Evolutionary conservation across 1,140 invertebrate species (phyloP), one percentile per base, ranked within the genome.

Genomic region (Dolichoris vasculosae): DNA sequence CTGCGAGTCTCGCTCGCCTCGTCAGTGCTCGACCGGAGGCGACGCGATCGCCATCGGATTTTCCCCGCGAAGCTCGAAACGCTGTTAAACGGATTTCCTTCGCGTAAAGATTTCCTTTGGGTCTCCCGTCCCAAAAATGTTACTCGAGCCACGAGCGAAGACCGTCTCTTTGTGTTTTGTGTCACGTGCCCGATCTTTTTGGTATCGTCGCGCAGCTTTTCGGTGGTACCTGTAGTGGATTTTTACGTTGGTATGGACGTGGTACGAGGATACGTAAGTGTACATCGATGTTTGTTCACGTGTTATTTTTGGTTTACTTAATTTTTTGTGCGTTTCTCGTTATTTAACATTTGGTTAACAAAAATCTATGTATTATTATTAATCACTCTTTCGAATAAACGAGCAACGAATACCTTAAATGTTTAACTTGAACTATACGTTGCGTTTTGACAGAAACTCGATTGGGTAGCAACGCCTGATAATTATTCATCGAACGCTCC

Each of bases 11-110:
- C 88, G n/a, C 64, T 26, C n/a, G 63, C 63, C 63, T 64, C 63
- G 63, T 81, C 78, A 81, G 78, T 81, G 40, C 30, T 59, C 51
- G 59, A 46, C 3, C 86, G 86, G 87, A 88, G 86, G 78, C 82
- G 84, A 69, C 83, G 85, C 80, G 78, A 7, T 67, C 30, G 69
- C 15, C 30, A 38, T n/a, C 26, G 78, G 64, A 46, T 59, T 59
- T 26, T 59, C 23, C 23, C 43, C 55, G 23, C 48, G 20, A 9
- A 2, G 15, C 48, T 51, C 48, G 48, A 9, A 17, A 51, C 48
- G 15, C 48, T 51, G 20, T 4, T 2, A 9, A 59, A 7, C 55
- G 55, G 23, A 15, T 55, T 55, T 55, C 51, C 51, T 17, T 55
- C 11, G 2, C 8, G 51, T 55, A 17, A 17, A 55, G n/a, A n/a